Evolutionary conservation across 2,888 invertebrate genomes (phyloP).

Genomic region (Andricus curvator): DNA sequence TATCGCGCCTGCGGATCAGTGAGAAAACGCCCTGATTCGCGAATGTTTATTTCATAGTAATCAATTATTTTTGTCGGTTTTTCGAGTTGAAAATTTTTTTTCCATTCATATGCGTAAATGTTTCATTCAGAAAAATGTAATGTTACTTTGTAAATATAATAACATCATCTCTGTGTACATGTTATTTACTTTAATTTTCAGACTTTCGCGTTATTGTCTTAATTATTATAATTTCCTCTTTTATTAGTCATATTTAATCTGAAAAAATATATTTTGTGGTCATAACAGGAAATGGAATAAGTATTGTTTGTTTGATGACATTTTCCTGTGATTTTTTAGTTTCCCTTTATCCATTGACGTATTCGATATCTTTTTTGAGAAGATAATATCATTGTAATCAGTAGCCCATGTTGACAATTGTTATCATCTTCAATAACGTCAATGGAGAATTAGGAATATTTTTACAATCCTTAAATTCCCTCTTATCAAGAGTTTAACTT

Average conservation of each 20-base stretch:
- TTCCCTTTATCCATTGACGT: not conserved
- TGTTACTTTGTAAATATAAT: not conserved
- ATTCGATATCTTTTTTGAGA: not conserved
- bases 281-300: not conserved
- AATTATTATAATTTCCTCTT: too few relatives aligned
- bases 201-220: not conserved
- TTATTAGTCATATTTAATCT: not conserved
- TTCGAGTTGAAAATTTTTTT: not conserved
- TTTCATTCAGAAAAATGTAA: not conserved
- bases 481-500: not conserved
- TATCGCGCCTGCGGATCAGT: constrained; percentile 14
- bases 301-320: not conserved
- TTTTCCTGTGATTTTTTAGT: not conserved
- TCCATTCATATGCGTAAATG: not conserved
- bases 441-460: not conserved
- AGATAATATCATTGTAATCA: not conserved
- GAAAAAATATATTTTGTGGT: not conserved
- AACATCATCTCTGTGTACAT: not conserved
- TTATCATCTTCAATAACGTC: not conserved
- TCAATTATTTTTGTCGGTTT: not conserved
- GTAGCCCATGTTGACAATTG: not conserved
- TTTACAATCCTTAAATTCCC: not conserved
- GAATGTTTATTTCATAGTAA: not conserved
- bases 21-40: constrained; percentile 24
- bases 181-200: not conserved